Base-by-base conservation (phyloP, 2,888 invertebrate genomes). In the Ochropleura leucogaster region DNA sequence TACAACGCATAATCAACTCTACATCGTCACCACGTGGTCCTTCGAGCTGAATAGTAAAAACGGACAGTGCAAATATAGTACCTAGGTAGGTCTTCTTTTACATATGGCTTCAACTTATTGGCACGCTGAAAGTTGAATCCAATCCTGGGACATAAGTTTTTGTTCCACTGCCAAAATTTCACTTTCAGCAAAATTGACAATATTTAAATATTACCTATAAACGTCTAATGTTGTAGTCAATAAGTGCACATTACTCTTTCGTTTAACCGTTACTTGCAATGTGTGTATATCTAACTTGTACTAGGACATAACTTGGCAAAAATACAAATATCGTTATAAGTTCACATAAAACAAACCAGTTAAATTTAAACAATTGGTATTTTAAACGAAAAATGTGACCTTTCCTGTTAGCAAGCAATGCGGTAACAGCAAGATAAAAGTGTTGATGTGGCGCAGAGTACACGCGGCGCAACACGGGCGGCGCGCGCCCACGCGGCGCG, bases 361-460 rank as follows among this genome's bases (percentile, higher is more conserved):
- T 60, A 49, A 59, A 53, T 66, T 30, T 71, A 67, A 68, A 69
- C 65, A 68, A 71, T 67, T 70, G 40, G 55, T 69, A 3, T 79
- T 75, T 66, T 42, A 69, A 47, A 62, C 68, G 66, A 46, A 72
- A 79, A 80, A 74, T 69, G 30, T 79, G 42, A 59, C 62, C 49
- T 82, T 82, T 80, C 82, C 74, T 79, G 75, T 40, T 72, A 77
- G 68, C 42, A 68, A 72, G 75, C 70, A 76, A 75, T 82, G 72
- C 68, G 72, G 63, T 74, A 75, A 68, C 66, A 73, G 72, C 68
- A 59, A 74, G 83, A 30, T 77, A 55, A 47, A 53, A 47, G 62
- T 57, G 55, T 64, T 62, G 30, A 79, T 55, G 74, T 73, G 53
- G 71, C 30, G 14, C 12, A 47, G 9, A 30, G 30, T 42, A 51